Evolutionary conservation across 2,113 vertebrate species (phyloP), one percentile per base, ranked within the genome.

Genomic region (Leucoraja erinaceus): DNA sequence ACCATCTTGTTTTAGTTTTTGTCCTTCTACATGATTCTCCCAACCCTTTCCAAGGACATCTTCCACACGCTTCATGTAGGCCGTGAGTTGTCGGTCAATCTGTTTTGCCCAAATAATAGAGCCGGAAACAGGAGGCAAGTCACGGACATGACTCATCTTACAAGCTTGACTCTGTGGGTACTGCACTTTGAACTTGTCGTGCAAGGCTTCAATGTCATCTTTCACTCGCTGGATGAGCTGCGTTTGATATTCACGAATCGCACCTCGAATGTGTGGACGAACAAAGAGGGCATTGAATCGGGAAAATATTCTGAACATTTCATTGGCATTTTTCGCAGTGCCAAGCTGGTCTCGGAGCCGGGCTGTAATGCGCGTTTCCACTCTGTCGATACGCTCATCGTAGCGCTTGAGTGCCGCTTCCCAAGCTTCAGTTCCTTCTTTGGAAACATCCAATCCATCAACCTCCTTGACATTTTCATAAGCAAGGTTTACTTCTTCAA

Each of bases 21-120:
- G 97, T 0, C 99, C 99, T 93, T 99, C 99, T 78, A 99, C 99
- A 0, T 99, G 99, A 94, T 99, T 99, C 95, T 99, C 99, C 99
- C 99, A 99, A 18, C 99, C 99, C 94, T 99, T 99, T 4, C 99
- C 98, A 59, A 99, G 96, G 31, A 99, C 99, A 28, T 99, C 99
- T 93, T 99, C 99, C 93, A 99, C 99, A 0, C 99, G 97, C 94
- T 99, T 99, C 99, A 99, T 99, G 94, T 99, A 99, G 2, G 99
- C 99, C 0, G 98, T 99, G 92, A 99, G 97, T 95, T 99, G 99
- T 3, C 99, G 96, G 93, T 99, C 99, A 1, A 99, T 99, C 96
- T 99, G 99, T 94, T 99, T 99, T 5, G 99, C 99, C 99, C 99
- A 99, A 95, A 99, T 99, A 93, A 99, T 99, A 78, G 99, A 99